phyloP scores from a whole-genome alignment of 2,797 vertebrate genomes.

The Sebastes hubbsi region DNA sequence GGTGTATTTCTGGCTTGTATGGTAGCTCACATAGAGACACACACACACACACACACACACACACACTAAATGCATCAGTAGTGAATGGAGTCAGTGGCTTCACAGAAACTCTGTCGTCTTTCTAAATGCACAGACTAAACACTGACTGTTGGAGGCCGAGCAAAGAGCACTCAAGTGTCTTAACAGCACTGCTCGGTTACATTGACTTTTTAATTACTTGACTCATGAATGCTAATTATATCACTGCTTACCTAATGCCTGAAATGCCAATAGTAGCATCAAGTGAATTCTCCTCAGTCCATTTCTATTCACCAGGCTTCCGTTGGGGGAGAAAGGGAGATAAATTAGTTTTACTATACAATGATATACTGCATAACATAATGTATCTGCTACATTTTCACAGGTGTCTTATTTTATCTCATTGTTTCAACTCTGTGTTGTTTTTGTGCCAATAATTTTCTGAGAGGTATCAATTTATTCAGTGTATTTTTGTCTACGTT shows the following conservation, averaged over 20 bases:
- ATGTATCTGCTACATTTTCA: not conserved
- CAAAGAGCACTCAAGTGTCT: conserved; percentile 51
- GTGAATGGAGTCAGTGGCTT: conserved; percentile 1
- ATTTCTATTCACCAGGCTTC: conserved; percentile 39
- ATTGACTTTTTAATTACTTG: conserved; percentile 85
- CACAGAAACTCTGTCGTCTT: not conserved
- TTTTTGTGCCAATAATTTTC: not conserved
- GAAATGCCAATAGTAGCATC: conserved; percentile 76
- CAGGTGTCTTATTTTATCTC: not conserved
- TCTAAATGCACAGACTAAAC: conserved; percentile 23
- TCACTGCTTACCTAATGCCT: conserved; percentile 74
- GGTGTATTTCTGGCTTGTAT: not conserved
- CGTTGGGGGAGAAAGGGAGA: not conserved
- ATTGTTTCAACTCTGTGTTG: not conserved
- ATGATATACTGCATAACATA: not conserved
- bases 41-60: too few relatives aligned
- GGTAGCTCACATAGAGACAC: not conserved
- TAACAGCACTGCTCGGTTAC: conserved; percentile 64
- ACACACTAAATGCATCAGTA: not conserved
- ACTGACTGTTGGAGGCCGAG: conserved; percentile 41
- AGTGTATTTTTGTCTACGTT: not conserved
- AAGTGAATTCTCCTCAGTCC: conserved; percentile 51
- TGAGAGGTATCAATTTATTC: conserved; percentile 4
- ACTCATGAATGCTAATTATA: conserved; percentile 84
- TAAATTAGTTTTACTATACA: not conserved